phyloP scores from a whole-genome alignment of 2,113 vertebrate genomes.

The Potamarius usumacintae region DNA sequence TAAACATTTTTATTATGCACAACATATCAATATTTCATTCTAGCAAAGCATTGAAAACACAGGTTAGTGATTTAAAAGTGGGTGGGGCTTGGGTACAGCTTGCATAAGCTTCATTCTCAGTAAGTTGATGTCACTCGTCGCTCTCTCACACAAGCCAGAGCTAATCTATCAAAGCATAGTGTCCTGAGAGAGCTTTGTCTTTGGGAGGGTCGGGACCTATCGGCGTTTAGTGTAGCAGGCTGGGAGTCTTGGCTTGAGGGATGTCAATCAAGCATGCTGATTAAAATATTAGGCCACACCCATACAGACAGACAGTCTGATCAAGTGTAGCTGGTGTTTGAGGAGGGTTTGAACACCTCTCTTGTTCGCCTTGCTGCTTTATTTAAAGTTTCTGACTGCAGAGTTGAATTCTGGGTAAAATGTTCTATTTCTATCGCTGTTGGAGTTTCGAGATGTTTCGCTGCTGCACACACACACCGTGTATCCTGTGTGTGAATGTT shows the following conservation, averaged over 20 bases:
- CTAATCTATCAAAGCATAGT: neutral
- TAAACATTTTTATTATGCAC: neutral
- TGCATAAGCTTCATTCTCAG: neutral
- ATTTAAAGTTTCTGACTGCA: too few relatives aligned
- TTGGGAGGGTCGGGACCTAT: neutral
- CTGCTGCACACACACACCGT: too few relatives aligned
- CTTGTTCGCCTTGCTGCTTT: too few relatives aligned
- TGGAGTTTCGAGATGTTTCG: too few relatives aligned
- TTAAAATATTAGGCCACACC: neutral
- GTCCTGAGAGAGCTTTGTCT: neutral
- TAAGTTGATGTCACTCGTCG: neutral
- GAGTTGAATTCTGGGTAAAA: too few relatives aligned
- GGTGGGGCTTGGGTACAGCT: neutral
- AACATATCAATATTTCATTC: too few relatives aligned
- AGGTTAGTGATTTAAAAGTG: neutral
- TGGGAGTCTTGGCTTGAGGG: neutral
- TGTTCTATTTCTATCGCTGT: too few relatives aligned
- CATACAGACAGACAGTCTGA: neutral
- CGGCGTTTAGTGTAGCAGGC: neutral
- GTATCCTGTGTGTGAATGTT: too few relatives aligned
- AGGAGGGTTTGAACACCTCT: neutral
- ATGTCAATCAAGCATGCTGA: neutral
- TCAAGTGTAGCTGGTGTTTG: neutral
- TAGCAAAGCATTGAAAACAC: too few relatives aligned
- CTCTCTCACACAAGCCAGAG: neutral